Conservation (phyloP, 64 coral and sea anemone genomes). For the Hydrozoanthus tunicans region DNA sequence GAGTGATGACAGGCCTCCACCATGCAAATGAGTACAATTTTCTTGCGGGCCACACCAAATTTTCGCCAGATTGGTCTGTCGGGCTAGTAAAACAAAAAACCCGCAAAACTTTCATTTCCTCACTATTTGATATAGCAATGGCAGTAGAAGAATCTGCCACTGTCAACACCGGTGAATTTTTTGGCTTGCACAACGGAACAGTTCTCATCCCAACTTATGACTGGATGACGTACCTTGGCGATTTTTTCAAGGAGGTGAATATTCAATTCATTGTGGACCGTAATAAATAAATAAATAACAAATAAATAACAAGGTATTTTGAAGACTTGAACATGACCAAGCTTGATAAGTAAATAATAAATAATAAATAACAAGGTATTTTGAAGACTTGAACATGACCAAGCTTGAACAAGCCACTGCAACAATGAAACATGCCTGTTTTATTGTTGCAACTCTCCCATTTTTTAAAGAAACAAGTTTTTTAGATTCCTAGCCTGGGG, state of each 20-base stretch:
- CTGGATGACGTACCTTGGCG: conserved; percentile 34
- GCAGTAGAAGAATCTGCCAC: conserved; percentile 52
- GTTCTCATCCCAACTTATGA: conserved; percentile 52
- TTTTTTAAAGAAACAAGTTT: background rate
- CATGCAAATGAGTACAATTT: background rate
- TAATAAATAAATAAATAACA: background rate
- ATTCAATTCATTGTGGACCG: conserved; percentile 37
- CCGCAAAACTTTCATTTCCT: conserved; percentile 55
- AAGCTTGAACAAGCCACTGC: background rate
- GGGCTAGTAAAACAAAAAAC: conserved; percentile 20
- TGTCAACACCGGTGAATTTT: conserved; percentile 40
- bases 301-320: conserved; percentile 26
- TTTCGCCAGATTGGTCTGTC: conserved; percentile 8
- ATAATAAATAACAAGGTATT: conserved; percentile 18
- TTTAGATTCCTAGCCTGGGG: no score
- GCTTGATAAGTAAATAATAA: background rate
- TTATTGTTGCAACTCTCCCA: background rate
- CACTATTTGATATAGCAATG: conserved; percentile 54
- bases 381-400: background rate
- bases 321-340: background rate
- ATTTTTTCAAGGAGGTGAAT: conserved; percentile 43
- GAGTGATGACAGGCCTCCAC: background rate
- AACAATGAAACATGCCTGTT: no score
- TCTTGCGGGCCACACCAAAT: conserved; percentile 12
- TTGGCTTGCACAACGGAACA: conserved; percentile 58